phyloP scores from a whole-genome alignment of 2,113 vertebrate genomes.

The Donacobius atricapilla region DNA sequence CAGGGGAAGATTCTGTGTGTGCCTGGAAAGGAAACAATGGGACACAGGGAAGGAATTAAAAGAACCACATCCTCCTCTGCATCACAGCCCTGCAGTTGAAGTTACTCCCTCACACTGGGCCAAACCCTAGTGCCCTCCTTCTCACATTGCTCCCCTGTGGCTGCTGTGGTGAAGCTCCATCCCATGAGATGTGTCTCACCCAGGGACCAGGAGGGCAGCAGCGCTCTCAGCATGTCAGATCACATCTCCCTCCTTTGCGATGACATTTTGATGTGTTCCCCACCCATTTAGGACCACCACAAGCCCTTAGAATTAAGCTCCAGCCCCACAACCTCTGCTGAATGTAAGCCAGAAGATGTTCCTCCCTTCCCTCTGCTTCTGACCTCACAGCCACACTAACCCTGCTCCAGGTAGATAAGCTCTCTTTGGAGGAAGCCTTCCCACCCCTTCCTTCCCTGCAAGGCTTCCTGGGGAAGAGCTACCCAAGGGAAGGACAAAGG shows the following conservation, averaged over 20 bases:
- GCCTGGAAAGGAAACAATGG: constrained; percentile 30
- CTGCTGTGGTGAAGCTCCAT: not conserved
- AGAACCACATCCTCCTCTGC: constrained; percentile 45
- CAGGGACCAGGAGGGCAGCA: not conserved
- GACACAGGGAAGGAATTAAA: constrained; percentile 14
- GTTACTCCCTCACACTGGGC: not conserved
- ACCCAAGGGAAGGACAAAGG: not conserved
- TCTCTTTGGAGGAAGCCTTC: not conserved
- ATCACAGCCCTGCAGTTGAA: not conserved
- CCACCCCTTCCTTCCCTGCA: not conserved
- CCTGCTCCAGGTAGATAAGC: not conserved
- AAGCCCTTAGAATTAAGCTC: not conserved
- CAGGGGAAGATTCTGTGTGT: not conserved
- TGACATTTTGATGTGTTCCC: not conserved
- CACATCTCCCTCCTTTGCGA: not conserved
- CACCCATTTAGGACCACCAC: not conserved
- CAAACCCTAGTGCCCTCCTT: not conserved
- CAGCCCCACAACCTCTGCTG: not conserved
- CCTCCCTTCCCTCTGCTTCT: not conserved
- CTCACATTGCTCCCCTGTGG: not conserved
- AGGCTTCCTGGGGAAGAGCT: not conserved
- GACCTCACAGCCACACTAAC: not conserved
- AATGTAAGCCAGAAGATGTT: not conserved
- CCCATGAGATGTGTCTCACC: not conserved
- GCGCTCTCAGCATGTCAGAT: not conserved